Evolutionary conservation across 2,113 vertebrate genomes (phyloP).

Genomic region (Neogobius melanostomus): DNA sequence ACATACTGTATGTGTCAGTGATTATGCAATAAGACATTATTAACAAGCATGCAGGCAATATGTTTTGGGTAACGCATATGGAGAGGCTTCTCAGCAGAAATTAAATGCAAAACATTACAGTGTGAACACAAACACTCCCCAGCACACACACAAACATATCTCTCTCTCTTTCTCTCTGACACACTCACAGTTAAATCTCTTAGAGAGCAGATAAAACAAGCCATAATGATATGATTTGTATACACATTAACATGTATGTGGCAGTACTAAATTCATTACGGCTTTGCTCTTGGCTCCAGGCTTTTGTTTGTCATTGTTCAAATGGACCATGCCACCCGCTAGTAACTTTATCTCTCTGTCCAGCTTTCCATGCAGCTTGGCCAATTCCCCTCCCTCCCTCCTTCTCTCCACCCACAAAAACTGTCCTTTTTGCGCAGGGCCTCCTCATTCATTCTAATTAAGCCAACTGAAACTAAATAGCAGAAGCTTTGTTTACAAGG

Average conservation of each 20-base stretch:
- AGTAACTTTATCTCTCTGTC: constrained; percentile 70
- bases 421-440: constrained; percentile 60
- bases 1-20: neutral
- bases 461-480: constrained; percentile 76
- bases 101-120: constrained; percentile 31
- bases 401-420: constrained; percentile 54
- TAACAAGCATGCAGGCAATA: constrained; percentile 21
- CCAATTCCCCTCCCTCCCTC: constrained; percentile 57
- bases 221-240: constrained; percentile 59
- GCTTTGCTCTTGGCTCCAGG: constrained; percentile 52
- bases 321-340: constrained; percentile 58
- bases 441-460: constrained; percentile 75
- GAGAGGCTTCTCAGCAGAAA: constrained; percentile 14
- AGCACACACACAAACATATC: constrained; percentile 15
- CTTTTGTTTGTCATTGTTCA: constrained; percentile 68
- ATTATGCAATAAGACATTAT: constrained; percentile 23
- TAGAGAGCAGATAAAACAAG: constrained; percentile 38
- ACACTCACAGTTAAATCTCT: constrained; percentile 11
- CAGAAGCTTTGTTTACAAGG: constrained; percentile 74
- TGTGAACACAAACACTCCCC: constrained; percentile 26
- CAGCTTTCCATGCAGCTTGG: constrained; percentile 66
- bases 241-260: constrained; percentile 63
- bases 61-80: constrained; percentile 14
- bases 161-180: constrained; percentile 14
- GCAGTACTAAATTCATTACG: constrained; percentile 56